Evolutionary conservation across 2,888 invertebrate genomes (phyloP).

Genomic region (Boloria selene): DNA sequence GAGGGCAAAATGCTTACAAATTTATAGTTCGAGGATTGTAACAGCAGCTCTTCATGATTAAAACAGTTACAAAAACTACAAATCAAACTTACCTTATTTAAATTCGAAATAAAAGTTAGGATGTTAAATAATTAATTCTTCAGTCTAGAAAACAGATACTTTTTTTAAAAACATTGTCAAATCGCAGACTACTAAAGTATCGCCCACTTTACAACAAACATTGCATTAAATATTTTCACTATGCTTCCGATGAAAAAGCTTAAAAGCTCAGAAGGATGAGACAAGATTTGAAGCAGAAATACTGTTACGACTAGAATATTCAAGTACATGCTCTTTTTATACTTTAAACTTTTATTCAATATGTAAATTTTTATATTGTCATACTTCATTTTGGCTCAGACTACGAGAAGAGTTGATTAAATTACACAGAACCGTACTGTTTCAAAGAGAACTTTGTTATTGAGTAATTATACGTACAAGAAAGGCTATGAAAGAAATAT

Average conservation of each 20-base stretch:
- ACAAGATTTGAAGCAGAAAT: constrained; percentile 18
- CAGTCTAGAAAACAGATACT: no score
- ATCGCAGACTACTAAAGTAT: no score
- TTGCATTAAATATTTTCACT: neutral
- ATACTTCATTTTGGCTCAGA: constrained; percentile 18
- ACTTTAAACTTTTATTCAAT: constrained; percentile 20
- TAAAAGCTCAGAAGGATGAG: constrained; percentile 9
- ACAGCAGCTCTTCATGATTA: no score
- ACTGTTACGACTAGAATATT: constrained; percentile 11
- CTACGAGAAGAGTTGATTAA: constrained; percentile 26
- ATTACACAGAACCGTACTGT: constrained; percentile 23
- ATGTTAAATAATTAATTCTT: no score
- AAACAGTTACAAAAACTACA: no score
- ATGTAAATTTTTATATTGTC: constrained; percentile 24
- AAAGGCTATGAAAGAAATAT: constrained; percentile 32
- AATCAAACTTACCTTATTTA: no score
- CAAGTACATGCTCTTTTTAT: constrained; percentile 18
- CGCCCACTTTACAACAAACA: no score
- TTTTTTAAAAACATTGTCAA: no score
- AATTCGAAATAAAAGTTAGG: no score
- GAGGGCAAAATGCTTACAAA: no score
- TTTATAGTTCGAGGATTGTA: no score
- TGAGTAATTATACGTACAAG: constrained; percentile 37
- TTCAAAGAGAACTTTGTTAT: constrained; percentile 37
- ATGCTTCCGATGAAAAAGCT: neutral